phyloP scores from a whole-genome alignment of 2,113 vertebrate genomes.

The Saiga tatarica region DNA sequence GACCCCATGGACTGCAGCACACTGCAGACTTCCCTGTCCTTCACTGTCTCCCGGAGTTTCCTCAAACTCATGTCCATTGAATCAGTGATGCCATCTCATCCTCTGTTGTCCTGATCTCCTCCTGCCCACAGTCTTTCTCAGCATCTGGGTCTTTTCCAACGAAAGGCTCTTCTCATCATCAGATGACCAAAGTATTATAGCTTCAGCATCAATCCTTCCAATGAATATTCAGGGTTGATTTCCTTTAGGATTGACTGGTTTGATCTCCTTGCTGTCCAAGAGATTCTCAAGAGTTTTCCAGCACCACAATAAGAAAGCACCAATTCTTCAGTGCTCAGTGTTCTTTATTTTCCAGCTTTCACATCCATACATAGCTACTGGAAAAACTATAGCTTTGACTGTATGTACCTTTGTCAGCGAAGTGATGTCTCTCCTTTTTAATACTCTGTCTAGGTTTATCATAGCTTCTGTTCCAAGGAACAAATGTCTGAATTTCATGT shows the following conservation, averaged over 20 bases:
- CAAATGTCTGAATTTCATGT: not conserved
- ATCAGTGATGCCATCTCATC: not conserved
- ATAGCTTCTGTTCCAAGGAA: not conserved
- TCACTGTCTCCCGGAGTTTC: not conserved
- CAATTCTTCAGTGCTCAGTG: not conserved
- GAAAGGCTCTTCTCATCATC: not conserved
- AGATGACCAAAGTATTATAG: not conserved
- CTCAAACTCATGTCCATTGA: not conserved
- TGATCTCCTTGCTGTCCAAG: not conserved
- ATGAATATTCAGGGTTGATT: not conserved
- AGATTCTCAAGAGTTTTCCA: not conserved
- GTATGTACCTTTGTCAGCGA: not conserved
- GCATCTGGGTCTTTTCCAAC: not conserved
- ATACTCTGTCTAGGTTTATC: not conserved
- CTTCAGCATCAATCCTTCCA: not conserved
- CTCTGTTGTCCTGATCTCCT: not conserved
- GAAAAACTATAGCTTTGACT: not conserved
- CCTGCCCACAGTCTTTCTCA: not conserved
- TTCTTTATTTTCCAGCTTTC: not conserved
- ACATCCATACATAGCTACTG: not conserved
- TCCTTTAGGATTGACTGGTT: not conserved
- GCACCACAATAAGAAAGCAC: not conserved
- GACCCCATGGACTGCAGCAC: not conserved
- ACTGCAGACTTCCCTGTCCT: not conserved
- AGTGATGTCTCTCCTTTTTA: not conserved